A percentile compares a stretch with the other conserved stretches of the same genome.
Evolutionary conservation across 2,113 vertebrate species (phyloP).

Genomic region (Anhinga rufa): DNA sequence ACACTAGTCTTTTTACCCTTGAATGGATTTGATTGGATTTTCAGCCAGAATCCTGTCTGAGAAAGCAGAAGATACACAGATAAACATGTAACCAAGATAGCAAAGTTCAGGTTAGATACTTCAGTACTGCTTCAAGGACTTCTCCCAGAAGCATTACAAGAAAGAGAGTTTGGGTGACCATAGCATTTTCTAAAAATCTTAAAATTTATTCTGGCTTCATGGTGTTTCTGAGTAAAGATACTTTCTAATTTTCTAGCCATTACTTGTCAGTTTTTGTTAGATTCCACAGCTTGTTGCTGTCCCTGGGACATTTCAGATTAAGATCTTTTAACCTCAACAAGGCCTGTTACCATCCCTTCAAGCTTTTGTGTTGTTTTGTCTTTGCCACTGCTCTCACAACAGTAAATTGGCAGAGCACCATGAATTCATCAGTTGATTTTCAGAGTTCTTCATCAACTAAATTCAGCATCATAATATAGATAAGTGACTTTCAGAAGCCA

Average conservation of each 20-base stretch:
- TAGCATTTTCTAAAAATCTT: neutral
- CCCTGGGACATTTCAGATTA: neutral
- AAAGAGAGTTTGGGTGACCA: neutral
- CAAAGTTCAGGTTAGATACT: neutral
- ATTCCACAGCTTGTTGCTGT: neutral
- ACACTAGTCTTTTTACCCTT: neutral
- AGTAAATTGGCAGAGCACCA: neutral
- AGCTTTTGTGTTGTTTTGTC: neutral
- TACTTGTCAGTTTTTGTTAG: neutral
- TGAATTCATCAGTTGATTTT: neutral
- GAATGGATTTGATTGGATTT: neutral
- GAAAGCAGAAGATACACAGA: neutral
- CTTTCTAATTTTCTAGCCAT: neutral
- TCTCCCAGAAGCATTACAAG: neutral
- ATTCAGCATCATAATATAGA: neutral
- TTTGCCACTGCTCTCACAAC: neutral
- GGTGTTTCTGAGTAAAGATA: neutral
- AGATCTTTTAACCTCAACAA: neutral
- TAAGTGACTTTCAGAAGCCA: neutral
- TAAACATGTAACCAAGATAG: neutral
- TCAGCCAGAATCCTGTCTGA: neutral
- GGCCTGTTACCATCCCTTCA: neutral
- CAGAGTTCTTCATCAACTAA: neutral
- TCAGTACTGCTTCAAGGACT: neutral
- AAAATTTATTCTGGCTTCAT: neutral